Base-by-base conservation (phyloP, 2,113 vertebrate species). In the Caranx melampygus region DNA sequence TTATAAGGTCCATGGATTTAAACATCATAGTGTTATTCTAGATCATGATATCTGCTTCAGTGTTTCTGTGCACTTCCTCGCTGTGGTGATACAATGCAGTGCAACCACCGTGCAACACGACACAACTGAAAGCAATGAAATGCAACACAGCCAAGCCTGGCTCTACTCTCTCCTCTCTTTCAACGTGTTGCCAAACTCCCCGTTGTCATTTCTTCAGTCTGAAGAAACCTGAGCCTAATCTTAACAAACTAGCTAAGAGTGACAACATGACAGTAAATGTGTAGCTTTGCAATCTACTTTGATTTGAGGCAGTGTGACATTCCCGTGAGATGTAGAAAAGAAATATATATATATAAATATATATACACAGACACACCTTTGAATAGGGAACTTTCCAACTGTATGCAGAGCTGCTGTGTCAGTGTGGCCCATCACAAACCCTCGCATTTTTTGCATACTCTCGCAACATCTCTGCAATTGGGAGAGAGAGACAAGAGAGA, bases 391-490 rank as follows among this genome's bases (percentile, higher is more conserved):
- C 3, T 76, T 88, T 82, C 72, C 52, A 72, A 83, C 57, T 61
- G 55, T 81, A 85, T 66, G 42, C 42, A 40, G 81, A 0, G 15
- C 47, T 77, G 34, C 40, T 55, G 35, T 87, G 26, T 85, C 78
- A 87, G 20, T 13, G 14, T 54, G 45, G 62, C 18, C 63, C 58
- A 64, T 83, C 85, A 78, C 64, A 11, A 55, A 78, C 33, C 54
- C 26, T 66, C 5, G 6, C 35, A 47, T 72, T 58, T 65, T 60
- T 74, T 85, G 31, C 8, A 76, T 72, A 49, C 34, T 85, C 44
- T 63, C 0, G 49, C 74, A 83, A 72, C 74, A 72, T 85, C 62
- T 68, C 65, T 81, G 75, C 71, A 67, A 65, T 57, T 78, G 82
- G 62, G 61, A 81, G 55, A 55, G 62, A 70, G 63, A 45, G 40